A percentile compares a stretch with the other conserved stretches of the same genome.
Evolutionary conservation across 2,888 invertebrate species (phyloP).

Genomic region (Euplexia lucipara): DNA sequence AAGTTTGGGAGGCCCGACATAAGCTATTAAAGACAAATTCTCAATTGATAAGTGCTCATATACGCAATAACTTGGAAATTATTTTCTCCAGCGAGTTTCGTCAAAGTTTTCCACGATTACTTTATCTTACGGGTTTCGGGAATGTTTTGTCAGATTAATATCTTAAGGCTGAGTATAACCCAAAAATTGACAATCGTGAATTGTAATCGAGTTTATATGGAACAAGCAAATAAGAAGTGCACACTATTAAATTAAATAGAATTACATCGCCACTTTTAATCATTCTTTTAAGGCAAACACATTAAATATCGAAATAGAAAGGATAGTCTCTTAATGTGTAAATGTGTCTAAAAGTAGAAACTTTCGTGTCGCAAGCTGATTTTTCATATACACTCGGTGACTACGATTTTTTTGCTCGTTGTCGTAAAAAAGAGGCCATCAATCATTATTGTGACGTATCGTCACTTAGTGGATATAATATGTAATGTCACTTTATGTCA

Average conservation of each 20-base stretch:
- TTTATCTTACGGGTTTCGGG: slow-evolving; percentile 28
- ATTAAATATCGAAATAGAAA: too few relatives aligned
- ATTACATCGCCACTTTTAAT: too few relatives aligned
- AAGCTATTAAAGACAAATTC: slow-evolving; percentile 53
- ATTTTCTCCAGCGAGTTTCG: slow-evolving; percentile 44
- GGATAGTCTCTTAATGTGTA: too few relatives aligned
- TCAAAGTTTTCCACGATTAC: slow-evolving; percentile 43
- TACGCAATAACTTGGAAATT: slow-evolving; percentile 58
- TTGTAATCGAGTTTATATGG: too few relatives aligned
- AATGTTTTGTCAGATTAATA: slow-evolving; percentile 24
- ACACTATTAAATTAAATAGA: too few relatives aligned
- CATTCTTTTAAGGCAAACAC: too few relatives aligned
- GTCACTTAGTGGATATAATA: slow-evolving; percentile 55
- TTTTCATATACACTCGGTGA: slow-evolving; percentile 51
- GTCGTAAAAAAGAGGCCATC: slow-evolving; percentile 33
- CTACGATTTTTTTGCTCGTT: slow-evolving; percentile 33
- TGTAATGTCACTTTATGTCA: slow-evolving; percentile 50
- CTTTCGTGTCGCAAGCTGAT: slow-evolving; percentile 4
- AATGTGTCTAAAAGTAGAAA: slow-evolving; percentile 21
- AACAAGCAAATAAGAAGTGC: too few relatives aligned
- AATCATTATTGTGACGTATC: slow-evolving; percentile 54
- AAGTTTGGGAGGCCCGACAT: slow-evolving; percentile 53
- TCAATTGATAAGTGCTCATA: slow-evolving; percentile 57
- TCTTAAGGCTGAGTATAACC: neutral
- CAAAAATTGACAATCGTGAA: too few relatives aligned